Conservation (phyloP, 1,140 invertebrate species). For the Epicauta chinensis region DNA sequence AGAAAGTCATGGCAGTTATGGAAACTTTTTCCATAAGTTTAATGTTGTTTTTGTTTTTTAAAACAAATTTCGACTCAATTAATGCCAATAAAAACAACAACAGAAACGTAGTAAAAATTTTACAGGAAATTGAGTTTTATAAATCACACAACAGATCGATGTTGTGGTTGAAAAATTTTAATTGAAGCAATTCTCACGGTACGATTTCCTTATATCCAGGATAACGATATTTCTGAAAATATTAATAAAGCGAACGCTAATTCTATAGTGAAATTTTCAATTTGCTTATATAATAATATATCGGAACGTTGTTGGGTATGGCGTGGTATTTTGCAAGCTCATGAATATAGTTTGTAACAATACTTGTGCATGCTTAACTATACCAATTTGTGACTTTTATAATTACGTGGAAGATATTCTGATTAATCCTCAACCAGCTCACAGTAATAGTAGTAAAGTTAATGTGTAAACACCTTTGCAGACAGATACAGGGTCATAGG, state of each 20-base stretch:
- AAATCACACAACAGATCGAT: no score
- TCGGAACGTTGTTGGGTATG: no score
- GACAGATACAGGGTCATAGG: constrained; percentile 23
- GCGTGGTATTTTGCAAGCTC: constrained; percentile 13
- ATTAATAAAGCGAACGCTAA: not conserved
- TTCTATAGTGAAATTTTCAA: not conserved
- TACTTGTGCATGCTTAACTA: not conserved
- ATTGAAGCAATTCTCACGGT: not conserved
- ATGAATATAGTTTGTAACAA: not conserved
- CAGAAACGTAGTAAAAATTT: no score
- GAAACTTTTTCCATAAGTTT: no score
- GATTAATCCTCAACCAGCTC: constrained; percentile 22
- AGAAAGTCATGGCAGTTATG: no score
- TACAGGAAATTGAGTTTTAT: no score
- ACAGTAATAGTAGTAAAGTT: constrained; percentile 24
- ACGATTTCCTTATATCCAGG: not conserved
- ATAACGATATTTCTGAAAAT: not conserved
- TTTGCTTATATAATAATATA: no score
- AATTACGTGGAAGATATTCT: constrained; percentile 19
- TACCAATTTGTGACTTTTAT: not conserved
- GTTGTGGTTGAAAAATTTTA: no score
- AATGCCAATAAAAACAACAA: no score
- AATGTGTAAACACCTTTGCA: constrained; percentile 31
- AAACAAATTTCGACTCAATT: no score
- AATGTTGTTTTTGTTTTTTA: no score